Conservation (phyloP, 2,113 vertebrate species). For the Pogona vitticeps region DNA sequence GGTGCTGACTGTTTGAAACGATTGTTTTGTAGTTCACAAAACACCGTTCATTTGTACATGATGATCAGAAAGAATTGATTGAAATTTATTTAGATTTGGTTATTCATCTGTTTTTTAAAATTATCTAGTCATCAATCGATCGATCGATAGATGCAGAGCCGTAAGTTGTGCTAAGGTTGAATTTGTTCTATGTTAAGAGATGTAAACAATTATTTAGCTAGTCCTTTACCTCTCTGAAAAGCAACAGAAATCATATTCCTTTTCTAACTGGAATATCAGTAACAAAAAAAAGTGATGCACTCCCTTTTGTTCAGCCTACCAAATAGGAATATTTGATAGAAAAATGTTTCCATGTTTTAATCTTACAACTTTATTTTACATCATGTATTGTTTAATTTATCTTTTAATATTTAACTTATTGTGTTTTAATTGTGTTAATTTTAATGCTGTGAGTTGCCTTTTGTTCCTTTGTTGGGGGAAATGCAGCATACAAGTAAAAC, state of each 20-base stretch:
- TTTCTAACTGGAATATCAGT: neutral
- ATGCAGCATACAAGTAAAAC: no score
- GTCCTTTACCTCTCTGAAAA: neutral
- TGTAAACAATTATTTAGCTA: neutral
- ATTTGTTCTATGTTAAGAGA: neutral
- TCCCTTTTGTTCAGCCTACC: neutral
- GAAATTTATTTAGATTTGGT: neutral
- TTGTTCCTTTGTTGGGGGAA: no score
- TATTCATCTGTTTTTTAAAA: neutral
- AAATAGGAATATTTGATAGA: neutral
- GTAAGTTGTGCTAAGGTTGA: neutral
- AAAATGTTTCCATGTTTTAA: no score
- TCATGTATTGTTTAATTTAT: no score
- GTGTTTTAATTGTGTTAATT: no score
- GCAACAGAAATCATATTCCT: neutral
- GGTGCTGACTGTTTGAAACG: neutral
- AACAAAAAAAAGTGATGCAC: neutral
- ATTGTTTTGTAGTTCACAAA: neutral
- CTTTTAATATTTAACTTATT: no score
- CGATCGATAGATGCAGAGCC: neutral
- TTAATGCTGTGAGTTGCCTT: no score
- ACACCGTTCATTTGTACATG: constrained; percentile 8
- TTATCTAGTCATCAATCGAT: no score
- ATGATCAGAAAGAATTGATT: neutral
- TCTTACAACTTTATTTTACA: no score